These are phyloP conservation scores for Nymphalis urticae DNA, from an alignment of 2,888 invertebrate genomes.

Conservation along the genomic window DNA sequence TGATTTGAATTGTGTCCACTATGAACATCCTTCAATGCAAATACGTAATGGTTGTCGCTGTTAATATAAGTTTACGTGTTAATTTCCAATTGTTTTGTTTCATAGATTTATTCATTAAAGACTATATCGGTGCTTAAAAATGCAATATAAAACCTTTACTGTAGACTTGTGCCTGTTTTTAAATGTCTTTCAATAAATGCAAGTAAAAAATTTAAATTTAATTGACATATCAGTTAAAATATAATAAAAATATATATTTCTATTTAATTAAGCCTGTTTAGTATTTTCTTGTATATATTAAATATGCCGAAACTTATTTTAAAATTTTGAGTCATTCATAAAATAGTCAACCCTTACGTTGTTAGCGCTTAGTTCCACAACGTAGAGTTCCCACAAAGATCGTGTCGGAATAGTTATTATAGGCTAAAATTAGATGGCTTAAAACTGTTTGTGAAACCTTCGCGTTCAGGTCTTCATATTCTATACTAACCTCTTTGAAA, in stretches of 20 bases:
- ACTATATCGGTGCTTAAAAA: neutral
- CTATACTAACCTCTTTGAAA: neutral
- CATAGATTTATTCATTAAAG: no score
- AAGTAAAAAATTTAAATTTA: no score
- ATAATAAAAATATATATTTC: no score
- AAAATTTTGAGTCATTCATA: no score
- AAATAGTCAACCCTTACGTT: constrained; percentile 34
- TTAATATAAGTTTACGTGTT: neutral
- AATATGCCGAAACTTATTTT: no score
- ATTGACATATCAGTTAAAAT: no score
- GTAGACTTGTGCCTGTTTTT: no score
- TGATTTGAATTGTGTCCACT: constrained; percentile 56
- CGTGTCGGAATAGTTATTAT: constrained; percentile 66
- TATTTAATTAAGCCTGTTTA: no score
- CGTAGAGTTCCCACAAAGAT: constrained; percentile 75
- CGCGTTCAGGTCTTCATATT: neutral
- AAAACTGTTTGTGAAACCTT: neutral
- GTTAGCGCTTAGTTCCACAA: constrained; percentile 41
- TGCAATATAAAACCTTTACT: no score
- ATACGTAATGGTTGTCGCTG: constrained; percentile 28
- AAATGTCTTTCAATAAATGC: no score
- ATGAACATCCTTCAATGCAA: constrained; percentile 23
- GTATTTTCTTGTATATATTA: no score
- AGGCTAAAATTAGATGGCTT: constrained; percentile 37
- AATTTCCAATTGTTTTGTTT: neutral